Percentiles rank a stretch among this genome's conserved stretches.
Evolutionary conservation across 2,888 invertebrate genomes (phyloP).

Genomic region (Leptogaster cylindrica): DNA sequence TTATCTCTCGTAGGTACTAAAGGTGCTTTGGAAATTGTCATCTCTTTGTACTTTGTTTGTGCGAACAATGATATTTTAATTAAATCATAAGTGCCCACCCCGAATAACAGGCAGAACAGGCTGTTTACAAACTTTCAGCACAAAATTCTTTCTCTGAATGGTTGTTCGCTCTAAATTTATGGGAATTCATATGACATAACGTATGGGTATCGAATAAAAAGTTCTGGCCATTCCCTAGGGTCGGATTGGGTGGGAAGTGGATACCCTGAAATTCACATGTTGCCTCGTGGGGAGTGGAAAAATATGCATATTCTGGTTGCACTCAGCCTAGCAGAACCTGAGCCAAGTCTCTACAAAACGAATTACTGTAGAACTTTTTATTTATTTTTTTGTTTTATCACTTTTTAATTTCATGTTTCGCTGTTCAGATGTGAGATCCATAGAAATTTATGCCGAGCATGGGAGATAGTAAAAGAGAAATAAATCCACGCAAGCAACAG

Average conservation of each 20-base stretch:
- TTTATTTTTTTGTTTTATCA: too few species aligned
- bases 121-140: constrained; percentile 35
- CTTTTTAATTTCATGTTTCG: too few species aligned
- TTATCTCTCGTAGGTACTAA: too few species aligned
- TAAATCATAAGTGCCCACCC: constrained; percentile 27
- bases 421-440: too few species aligned
- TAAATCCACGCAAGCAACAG: constrained; percentile 2
- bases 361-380: too few species aligned
- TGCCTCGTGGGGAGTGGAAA: neutral
- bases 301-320: too few species aligned
- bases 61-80: constrained; percentile 36
- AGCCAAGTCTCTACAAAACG: too few species aligned
- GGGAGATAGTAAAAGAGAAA: too few species aligned
- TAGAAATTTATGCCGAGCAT: too few species aligned
- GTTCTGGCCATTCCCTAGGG: constrained; percentile 16
- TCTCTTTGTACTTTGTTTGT: too few species aligned
- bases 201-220: constrained; percentile 16
- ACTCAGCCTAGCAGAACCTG: too few species aligned
- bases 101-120: constrained; percentile 15
- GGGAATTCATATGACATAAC: constrained; percentile 30
- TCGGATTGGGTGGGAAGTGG: constrained; percentile 14
- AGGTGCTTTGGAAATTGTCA: too few species aligned
- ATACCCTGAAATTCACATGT: constrained; percentile 14
- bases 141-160: constrained; percentile 17
- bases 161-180: constrained; percentile 21